Conservation (phyloP, 2,888 invertebrate species). For the Nycteola revayana region DNA sequence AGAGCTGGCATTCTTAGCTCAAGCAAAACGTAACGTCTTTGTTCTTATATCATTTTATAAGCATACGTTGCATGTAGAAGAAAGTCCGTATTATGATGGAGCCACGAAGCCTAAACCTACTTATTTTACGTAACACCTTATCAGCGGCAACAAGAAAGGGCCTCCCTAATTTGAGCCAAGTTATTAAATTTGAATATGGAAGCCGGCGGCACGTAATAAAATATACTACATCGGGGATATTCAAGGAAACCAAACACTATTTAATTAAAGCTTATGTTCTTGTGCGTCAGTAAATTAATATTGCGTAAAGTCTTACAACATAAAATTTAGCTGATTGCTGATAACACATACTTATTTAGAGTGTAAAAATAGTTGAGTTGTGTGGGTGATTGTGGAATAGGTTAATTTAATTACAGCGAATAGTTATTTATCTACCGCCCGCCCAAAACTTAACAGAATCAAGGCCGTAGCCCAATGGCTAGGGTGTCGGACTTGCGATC, state of each 20-base stretch:
- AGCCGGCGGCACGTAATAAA: conserved; percentile 29
- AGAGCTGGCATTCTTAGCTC: conserved; percentile 22
- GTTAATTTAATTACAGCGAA: too few species aligned
- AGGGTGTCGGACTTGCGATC: too few species aligned
- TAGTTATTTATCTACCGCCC: too few species aligned
- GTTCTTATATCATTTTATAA: conserved; percentile 22
- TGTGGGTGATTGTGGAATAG: too few species aligned
- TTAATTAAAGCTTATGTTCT: conserved; percentile 10
- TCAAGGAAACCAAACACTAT: conserved; percentile 16
- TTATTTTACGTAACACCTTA: conserved; percentile 44
- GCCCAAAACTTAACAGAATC: too few species aligned
- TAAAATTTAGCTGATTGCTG: too few species aligned
- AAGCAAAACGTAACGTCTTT: conserved; percentile 22
- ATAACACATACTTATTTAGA: too few species aligned
- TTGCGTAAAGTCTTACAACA: background rate
- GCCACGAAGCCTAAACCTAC: conserved; percentile 30
- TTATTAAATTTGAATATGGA: conserved; percentile 52
- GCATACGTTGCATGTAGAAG: conserved; percentile 13
- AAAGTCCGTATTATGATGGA: conserved; percentile 31
- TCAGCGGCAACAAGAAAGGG: conserved; percentile 44
- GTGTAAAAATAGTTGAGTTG: too few species aligned
- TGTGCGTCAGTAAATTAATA: background rate
- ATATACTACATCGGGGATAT: conserved; percentile 24
- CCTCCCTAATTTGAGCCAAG: conserved; percentile 39
- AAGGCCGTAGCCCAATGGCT: too few species aligned